phyloP scores from a whole-genome alignment of 2,113 vertebrate genomes.

The Hystrix cristata region DNA sequence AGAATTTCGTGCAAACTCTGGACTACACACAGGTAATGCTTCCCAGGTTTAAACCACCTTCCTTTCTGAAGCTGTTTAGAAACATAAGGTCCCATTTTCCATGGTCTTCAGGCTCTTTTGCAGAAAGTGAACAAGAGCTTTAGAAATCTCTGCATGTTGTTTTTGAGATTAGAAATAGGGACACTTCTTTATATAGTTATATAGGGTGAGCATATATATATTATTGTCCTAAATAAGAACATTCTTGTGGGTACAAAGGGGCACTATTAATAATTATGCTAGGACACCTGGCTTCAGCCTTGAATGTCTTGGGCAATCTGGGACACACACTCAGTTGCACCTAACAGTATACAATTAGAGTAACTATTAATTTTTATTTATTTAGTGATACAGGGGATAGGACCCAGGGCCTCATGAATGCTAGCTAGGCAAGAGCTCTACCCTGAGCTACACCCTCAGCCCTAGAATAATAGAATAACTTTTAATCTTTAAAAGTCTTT shows the following conservation, averaged over 20 bases:
- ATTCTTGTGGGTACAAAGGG: background rate
- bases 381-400: background rate
- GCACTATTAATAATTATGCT: background rate
- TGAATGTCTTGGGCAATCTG: background rate
- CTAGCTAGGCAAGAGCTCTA: background rate
- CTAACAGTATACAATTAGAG: background rate
- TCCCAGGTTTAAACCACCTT: background rate
- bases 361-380: background rate
- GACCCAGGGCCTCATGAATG: background rate
- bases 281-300: background rate
- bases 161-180: slow-evolving; percentile 22
- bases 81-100: background rate
- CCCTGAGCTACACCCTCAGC: background rate
- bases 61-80: background rate
- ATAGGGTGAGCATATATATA: background rate
- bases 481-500: background rate
- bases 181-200: slow-evolving; percentile 1
- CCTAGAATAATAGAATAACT: background rate
- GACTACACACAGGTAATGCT: background rate
- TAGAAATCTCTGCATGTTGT: background rate
- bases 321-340: background rate
- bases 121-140: background rate
- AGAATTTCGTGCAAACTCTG: background rate
- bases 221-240: background rate
- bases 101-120: background rate